Conservation (phyloP, 1,140 invertebrate genomes). For the Hestina assimilis region DNA sequence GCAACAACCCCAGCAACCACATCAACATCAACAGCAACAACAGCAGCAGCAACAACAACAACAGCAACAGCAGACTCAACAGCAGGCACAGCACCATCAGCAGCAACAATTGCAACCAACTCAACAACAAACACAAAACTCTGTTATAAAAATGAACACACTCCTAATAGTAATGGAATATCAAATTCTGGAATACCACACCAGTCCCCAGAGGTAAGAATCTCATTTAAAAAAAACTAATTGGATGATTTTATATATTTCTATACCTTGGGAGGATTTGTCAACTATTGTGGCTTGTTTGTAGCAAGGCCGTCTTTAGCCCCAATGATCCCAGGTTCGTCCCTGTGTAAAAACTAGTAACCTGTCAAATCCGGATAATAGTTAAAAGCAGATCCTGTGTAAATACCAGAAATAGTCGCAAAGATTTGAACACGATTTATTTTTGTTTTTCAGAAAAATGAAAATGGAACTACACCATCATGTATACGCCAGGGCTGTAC, state of each 20-base stretch:
- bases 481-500: constrained; percentile 94
- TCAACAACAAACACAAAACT: constrained; percentile 48
- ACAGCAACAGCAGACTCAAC: constrained; percentile 64
- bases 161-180: constrained; percentile 52
- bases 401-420: too few relatives aligned
- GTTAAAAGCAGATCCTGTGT: too few relatives aligned
- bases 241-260: too few relatives aligned
- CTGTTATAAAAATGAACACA: constrained; percentile 47
- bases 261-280: too few relatives aligned
- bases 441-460: constrained; percentile 59
- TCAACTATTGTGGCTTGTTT: too few relatives aligned
- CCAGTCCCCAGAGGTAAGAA: constrained; percentile 63
- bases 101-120: constrained; percentile 72
- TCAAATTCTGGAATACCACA: constrained; percentile 57
- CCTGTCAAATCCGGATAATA: too few relatives aligned
- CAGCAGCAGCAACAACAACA: constrained; percentile 51
- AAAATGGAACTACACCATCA: constrained; percentile 80
- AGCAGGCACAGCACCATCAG: constrained; percentile 50
- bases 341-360: too few relatives aligned
- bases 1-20: constrained; percentile 68
- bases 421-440: too few relatives aligned
- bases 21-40: constrained; percentile 50
- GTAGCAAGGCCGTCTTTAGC: too few relatives aligned
- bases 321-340: too few relatives aligned
- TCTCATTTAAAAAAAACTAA: too few relatives aligned